Evolutionary conservation across 2,797 vertebrate genomes (phyloP).

Genomic region (Paramormyrops hopkinsi): DNA sequence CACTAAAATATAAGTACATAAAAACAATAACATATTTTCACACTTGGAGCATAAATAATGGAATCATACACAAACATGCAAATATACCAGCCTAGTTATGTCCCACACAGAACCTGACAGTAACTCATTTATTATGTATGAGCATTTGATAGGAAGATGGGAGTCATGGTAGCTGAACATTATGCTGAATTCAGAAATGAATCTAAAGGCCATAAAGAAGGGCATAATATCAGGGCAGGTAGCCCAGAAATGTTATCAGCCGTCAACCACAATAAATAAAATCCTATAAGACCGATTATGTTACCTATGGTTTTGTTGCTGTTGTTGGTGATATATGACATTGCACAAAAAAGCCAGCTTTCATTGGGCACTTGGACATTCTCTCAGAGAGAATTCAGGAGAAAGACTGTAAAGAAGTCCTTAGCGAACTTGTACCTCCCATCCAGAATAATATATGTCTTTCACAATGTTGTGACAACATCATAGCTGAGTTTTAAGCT

Average conservation of each 20-base stretch:
- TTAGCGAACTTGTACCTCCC: not conserved
- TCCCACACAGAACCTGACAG: conserved; percentile 59
- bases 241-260: conserved; percentile 38
- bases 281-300: conserved; percentile 47
- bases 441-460: not conserved
- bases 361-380: not conserved
- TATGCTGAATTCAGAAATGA: conserved; percentile 62
- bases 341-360: not conserved
- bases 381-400: not conserved
- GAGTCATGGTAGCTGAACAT: conserved; percentile 48
- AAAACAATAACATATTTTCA: conserved; percentile 29
- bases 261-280: conserved; percentile 29
- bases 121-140: conserved; percentile 65
- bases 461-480: not conserved
- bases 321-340: not conserved
- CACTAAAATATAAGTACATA: conserved; percentile 34
- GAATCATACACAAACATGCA: conserved; percentile 61
- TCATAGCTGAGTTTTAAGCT: not conserved
- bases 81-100: conserved; percentile 67
- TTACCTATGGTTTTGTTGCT: conserved; percentile 34
- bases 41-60: conserved; percentile 57
- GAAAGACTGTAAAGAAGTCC: not conserved
- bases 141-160: conserved; percentile 43
- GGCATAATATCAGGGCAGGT: conserved; percentile 37
- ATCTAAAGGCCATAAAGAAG: conserved; percentile 40